These are phyloP conservation scores for Porites divaricata DNA, from an alignment of 92 coral and sea anemone species.

Conservation along the genomic window DNA sequence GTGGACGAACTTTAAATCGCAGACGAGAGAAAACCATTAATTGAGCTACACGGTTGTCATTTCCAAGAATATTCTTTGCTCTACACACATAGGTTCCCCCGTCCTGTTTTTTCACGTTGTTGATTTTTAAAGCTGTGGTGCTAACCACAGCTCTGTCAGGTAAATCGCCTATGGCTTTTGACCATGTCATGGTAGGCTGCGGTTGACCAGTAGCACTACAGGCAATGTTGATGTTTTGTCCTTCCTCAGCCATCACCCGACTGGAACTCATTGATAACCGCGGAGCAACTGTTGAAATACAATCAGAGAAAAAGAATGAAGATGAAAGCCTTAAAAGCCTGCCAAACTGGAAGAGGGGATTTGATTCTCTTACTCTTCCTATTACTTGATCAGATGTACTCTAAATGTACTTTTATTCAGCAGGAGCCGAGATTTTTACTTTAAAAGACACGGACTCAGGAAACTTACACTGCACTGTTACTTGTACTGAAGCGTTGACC, in stretches of 20 bases:
- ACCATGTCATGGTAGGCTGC: constrained; percentile 32
- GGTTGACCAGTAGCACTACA: constrained; percentile 35
- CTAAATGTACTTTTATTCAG: no score
- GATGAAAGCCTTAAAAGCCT: neutral
- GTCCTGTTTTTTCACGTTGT: constrained; percentile 8
- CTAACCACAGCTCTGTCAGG: neutral
- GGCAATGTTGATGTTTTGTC: constrained; percentile 15
- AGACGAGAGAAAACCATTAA: constrained; percentile 34
- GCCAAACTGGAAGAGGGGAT: no score
- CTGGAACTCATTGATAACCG: constrained; percentile 4
- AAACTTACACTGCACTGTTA: constrained; percentile 15
- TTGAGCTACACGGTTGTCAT: neutral
- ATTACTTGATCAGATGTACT: no score
- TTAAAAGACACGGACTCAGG: no score
- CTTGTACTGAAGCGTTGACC: neutral
- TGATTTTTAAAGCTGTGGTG: neutral
- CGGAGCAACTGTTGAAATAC: neutral
- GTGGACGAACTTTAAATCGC: constrained; percentile 23
- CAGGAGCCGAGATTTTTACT: no score
- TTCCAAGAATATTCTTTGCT: constrained; percentile 39
- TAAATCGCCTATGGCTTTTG: constrained; percentile 28
- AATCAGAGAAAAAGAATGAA: neutral
- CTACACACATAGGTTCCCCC: constrained; percentile 35
- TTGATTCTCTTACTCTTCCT: no score
- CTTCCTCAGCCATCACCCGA: constrained; percentile 30